Base-by-base conservation (phyloP, 2,888 invertebrate species). In the Tetranychus truncatus region DNA sequence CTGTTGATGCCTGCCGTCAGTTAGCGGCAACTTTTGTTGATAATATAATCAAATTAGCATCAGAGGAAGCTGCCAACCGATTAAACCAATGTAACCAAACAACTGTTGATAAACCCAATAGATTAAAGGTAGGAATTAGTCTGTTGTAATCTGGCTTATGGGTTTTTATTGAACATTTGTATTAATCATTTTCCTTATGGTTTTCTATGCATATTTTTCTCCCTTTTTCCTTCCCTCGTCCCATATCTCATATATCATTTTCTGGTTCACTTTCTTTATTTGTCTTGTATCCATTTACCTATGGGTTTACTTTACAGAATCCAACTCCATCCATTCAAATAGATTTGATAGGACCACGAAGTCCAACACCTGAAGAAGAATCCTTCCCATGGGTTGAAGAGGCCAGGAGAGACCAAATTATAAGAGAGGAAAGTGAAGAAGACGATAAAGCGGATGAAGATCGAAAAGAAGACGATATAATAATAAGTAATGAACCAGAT, bases 291-390 rank as follows among this genome's bases (percentile, higher is more conserved):
- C 20, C 66, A 66, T 55, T 55, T 15, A 5, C 6, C 9, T 6
- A 55, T 55, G 55, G 9, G 6, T 55, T 55, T 55, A 34, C 34
- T 34, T 34, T 34, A 34, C 34, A 69, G 20, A 20, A 69, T 69
- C 72, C 15, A 18, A 72, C 77, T 44, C 78, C 78, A 20, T 75
- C 73, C 55, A 78, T 78, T 69, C 78, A 78, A 67, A 78, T 78
- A n/a, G 78, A 78, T 74, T 76, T 78, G 69, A 77, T 75, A 5
- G 76, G 75, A 11, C 67, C 77, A 15, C 46, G 76, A 66, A 76
- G 76, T 6, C 78, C 78, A 15, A 78, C 76, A 73, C 78, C 78
- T 6, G 77, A 77, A 55, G 78, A 78, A 24, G 76, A 76, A 45
- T 44, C 72, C 9, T 66, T 73, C 20, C 65, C 73, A 11, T 73